Evolutionary conservation across 2,888 invertebrate species (phyloP), one percentile per base, ranked within the genome.

Genomic region (Coleophora flavipennella): DNA sequence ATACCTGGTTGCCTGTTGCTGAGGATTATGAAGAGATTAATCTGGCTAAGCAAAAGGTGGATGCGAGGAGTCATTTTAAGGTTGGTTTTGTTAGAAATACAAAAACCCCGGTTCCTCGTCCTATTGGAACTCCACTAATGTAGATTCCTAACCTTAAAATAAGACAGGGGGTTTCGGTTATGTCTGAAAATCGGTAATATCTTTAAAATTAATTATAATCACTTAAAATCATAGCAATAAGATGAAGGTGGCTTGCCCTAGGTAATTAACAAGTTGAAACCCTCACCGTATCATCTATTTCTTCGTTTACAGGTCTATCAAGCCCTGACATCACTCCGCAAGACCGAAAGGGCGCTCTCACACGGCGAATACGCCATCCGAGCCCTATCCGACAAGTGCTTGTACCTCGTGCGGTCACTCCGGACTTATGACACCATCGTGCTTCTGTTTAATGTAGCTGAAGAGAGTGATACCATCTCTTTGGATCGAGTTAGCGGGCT

Each of bases 1-100:
- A 55, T 0, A 88, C 91, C 0, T 93, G 92, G 92, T 60, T 92
- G 7, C 92, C 92, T 0, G 83, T 92, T 1, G 85, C 90, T 43
- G 62, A 83, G 0, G 89, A 91, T 57, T 91, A 87, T 56, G 53
- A 50, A 45, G 77, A 70, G 8, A 61, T 88, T 8, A 92, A 92
- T 63, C 78, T 89, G 27, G 79, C 67, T 32, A 76, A 66, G 1
- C 88, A 91, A 52, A 86, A 85, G 33, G 56, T 55, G 0, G 74
- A 80, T 2, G 41, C 46, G 0, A 67, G 76, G 2, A 90, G 90
- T 34, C 86, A 90, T 45, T 86, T 80, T 43, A 86, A 79, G 67
- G 81, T 79, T 26, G 6, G 20, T 20, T 20, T 20, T n/a, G n/a
- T n/a, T n/a, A n/a, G n/a, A n/a, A n/a, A n/a, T n/a, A n/a, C n/a